A percentile compares a stretch with the other conserved stretches of the same genome.
These are phyloP conservation scores for Austrofundulus limnaeus DNA, from an alignment of 2,113 vertebrate genomes.

Conservation along the genomic window DNA sequence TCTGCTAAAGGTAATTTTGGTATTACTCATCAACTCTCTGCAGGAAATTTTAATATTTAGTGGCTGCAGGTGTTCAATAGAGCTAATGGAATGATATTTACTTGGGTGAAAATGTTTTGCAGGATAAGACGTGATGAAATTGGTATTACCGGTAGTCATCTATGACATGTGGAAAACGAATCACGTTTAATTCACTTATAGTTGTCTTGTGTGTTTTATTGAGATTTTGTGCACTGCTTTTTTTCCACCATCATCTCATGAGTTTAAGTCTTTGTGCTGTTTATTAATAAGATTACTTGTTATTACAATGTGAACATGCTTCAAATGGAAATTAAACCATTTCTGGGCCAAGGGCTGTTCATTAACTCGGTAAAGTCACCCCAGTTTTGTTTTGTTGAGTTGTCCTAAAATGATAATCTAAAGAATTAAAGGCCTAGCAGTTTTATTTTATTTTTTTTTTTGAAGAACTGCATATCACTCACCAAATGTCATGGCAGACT, in stretches of 20 bases:
- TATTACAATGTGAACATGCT: background rate
- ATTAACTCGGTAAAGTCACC: too few relatives aligned
- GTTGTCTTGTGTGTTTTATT: background rate
- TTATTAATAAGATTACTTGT: background rate
- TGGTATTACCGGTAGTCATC: background rate
- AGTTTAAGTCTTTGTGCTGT: background rate
- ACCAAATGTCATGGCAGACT: too few relatives aligned
- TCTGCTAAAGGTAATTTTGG: constrained; percentile 50
- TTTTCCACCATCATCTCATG: too few relatives aligned
- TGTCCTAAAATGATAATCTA: too few relatives aligned
- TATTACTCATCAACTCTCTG: constrained; percentile 37
- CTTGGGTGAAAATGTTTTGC: constrained; percentile 19
- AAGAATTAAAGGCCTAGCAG: too few relatives aligned
- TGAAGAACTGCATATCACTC: too few relatives aligned
- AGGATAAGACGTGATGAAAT: background rate
- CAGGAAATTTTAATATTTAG: constrained; percentile 42
- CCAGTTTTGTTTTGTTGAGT: too few relatives aligned
- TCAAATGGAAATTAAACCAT: background rate
- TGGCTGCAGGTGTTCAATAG: constrained; percentile 51
- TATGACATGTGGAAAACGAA: background rate
- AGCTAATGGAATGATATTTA: constrained; percentile 57
- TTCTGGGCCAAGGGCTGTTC: too few relatives aligned
- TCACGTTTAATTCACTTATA: background rate
- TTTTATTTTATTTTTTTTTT: too few relatives aligned
- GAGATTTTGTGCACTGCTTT: too few relatives aligned